Base-by-base conservation (phyloP, 2,113 vertebrate genomes). In the Romanogobio albipinnatus region DNA sequence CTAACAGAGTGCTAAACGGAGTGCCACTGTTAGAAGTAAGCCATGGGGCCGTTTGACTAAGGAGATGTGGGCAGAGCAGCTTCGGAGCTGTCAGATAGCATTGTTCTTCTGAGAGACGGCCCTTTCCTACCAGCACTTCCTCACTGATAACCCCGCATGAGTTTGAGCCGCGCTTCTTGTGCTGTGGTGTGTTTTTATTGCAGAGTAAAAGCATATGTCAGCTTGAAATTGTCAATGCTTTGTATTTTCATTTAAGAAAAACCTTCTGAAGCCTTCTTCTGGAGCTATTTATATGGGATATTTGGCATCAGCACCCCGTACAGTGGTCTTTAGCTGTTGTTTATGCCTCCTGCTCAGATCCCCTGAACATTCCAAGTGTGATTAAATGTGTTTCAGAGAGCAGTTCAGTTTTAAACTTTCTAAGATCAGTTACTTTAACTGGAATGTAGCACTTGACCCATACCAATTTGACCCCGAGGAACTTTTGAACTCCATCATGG, bases 101-200 rank as follows among this genome's bases (percentile, higher is more conserved):
- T 90, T 89, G 90, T 90, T 90, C 49, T 59, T 90, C 49, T 59
- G 59, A 81, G 62, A 58, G 49, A 62, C 13, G 64, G 84, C 76
- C 76, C 62, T 83, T 83, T 86, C 82, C 87, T 82, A 84, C 84
- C 76, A 81, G 76, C 82, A 76, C 83, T 89, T 89, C 87, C 88
- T 84, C 47, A 17, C 64, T 39, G 87, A 88, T 87, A 84, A 86
- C 64, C 76, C 61, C 26, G 49, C 76, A 77, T 73, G 82, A 86
- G 49, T 53, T 71, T 68, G 29, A 80, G 58, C 49, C 39, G 58
- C 22, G 81, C 59, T 49, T 83, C 64, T 71, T 73, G 11, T 22
- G 49, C 68, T 66, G 33, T 6, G 4, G 33, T 45, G 56, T 59
- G 24, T 74, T 82, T 82, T 49, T 49, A 53, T 68, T 49, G 49